Conservation (phyloP, 2,113 vertebrate genomes). For the Campylorhamphus procurvoides region DNA sequence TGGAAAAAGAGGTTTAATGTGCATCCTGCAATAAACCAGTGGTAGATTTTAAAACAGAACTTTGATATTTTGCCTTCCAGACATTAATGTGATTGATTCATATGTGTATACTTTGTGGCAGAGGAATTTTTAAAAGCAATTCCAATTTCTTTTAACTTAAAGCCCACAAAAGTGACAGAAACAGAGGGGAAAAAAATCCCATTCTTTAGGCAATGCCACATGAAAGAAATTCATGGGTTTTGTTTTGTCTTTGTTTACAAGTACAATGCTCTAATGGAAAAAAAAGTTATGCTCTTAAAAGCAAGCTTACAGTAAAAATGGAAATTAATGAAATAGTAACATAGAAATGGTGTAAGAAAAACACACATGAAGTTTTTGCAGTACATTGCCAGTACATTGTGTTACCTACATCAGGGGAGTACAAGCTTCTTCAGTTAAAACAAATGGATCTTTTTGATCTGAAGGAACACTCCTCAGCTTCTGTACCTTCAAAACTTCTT, state of each 20-base stretch:
- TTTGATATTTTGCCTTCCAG: conserved; percentile 35
- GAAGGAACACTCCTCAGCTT: neutral
- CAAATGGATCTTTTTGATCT: neutral
- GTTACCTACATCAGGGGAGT: neutral
- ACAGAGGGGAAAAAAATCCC: neutral
- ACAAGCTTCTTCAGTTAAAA: neutral
- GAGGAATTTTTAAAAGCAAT: neutral
- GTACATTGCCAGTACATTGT: neutral
- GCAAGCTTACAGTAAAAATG: neutral
- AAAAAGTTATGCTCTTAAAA: neutral
- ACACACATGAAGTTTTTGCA: neutral
- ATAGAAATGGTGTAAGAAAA: neutral
- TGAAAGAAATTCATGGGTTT: neutral
- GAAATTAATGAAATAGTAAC: neutral
- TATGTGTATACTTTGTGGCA: neutral
- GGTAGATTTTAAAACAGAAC: neutral
- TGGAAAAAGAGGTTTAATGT: neutral
- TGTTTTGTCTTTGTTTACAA: conserved; percentile 4
- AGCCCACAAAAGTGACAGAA: conserved; percentile 3
- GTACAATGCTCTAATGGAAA: neutral
- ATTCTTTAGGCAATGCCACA: neutral
- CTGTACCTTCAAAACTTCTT: neutral
- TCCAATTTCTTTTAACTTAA: conserved; percentile 20
- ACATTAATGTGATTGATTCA: conserved; percentile 8
- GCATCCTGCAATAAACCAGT: neutral